Conservation (phyloP, 2,113 vertebrate species). For the Mystacornis crossleyi region DNA sequence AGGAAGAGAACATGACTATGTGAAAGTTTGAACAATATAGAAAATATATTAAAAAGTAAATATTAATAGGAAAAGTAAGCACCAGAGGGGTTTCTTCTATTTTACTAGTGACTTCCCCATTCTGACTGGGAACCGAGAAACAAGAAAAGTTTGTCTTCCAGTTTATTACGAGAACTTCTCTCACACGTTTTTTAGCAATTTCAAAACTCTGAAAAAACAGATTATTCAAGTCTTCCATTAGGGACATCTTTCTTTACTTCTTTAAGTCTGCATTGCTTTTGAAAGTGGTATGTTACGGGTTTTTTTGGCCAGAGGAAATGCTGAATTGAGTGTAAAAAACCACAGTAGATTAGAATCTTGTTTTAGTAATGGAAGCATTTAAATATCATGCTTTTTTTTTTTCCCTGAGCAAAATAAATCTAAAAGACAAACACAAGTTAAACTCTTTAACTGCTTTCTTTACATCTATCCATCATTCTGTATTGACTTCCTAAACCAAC, state of each 20-base stretch:
- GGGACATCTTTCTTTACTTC: not conserved
- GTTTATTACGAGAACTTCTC: not conserved
- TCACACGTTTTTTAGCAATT: not conserved
- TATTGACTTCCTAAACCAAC: not conserved
- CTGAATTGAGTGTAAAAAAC: not conserved
- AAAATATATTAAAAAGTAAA: not conserved
- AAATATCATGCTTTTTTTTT: not conserved
- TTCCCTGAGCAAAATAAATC: not conserved
- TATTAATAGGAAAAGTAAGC: not conserved
- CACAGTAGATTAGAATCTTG: not conserved
- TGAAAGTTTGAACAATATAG: not conserved
- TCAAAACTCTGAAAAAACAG: not conserved
- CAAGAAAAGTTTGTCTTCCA: not conserved
- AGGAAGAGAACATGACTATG: not conserved
- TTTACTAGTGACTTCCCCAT: not conserved
- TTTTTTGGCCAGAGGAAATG: not conserved
- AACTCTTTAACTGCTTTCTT: not conserved
- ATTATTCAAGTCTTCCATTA: not conserved
- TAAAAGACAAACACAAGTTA: not conserved
- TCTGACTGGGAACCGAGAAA: not conserved
- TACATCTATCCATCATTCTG: not conserved
- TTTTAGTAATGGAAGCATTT: not conserved
- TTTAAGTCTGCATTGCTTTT: not conserved
- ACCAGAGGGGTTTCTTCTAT: not conserved
- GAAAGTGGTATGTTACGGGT: fast-evolving